Conservation (phyloP, 2,888 invertebrate genomes). For the Zygaena filipendulae region DNA sequence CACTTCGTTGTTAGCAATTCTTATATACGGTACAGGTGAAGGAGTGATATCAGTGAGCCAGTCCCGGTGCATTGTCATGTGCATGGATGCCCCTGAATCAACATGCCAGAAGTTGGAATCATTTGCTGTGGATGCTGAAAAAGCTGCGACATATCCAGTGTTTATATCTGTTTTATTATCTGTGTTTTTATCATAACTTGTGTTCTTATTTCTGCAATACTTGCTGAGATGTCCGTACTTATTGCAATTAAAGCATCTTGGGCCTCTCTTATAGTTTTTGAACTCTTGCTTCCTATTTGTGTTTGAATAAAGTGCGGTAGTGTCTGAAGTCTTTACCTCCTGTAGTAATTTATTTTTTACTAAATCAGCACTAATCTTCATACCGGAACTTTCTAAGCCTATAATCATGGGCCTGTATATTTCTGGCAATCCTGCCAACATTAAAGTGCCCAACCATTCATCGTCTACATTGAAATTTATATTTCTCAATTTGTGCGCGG, state of each 20-base stretch:
- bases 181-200: too few species aligned
- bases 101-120: not conserved
- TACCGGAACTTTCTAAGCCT: too few species aligned
- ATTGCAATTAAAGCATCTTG: constrained; percentile 7
- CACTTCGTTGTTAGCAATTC: too few species aligned
- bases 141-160: not conserved
- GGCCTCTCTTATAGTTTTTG: constrained; percentile 4
- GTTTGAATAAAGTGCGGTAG: too few species aligned
- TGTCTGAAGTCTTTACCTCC: constrained; percentile 10
- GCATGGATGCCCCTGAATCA: constrained; percentile 1
- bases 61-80: constrained; percentile 8
- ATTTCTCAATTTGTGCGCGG: constrained; percentile 13
- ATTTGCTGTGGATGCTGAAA: not conserved
- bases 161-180: not conserved
- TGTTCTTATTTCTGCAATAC: too few species aligned
- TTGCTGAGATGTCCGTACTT: constrained; percentile 12
- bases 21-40: constrained; percentile 13
- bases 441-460: constrained; percentile 14
- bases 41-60: constrained; percentile 13
- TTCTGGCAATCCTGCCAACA: too few species aligned
- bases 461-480: constrained; percentile 14
- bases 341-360: constrained; percentile 14
- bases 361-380: constrained; percentile 12
- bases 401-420: too few species aligned
- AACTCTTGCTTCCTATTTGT: too few species aligned